phyloP scores from a whole-genome alignment of 2,113 vertebrate species.

The Amazona guildingii region DNA sequence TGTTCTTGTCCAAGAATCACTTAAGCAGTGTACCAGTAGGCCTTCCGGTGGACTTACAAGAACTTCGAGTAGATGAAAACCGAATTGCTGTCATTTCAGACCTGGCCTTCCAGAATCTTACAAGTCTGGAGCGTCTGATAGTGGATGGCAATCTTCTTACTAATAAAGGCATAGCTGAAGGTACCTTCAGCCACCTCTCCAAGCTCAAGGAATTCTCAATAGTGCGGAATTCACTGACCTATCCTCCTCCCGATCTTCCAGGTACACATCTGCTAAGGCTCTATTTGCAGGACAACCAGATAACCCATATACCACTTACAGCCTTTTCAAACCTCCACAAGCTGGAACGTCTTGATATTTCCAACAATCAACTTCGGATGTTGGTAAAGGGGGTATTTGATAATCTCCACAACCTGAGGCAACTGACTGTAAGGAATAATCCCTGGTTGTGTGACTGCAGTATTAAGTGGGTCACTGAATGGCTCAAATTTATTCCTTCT shows the following conservation, averaged over 20 bases:
- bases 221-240: slow-evolving; percentile 91
- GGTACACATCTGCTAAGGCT: slow-evolving; percentile 87
- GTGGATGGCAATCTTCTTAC: slow-evolving; percentile 95
- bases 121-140: slow-evolving; percentile 89
- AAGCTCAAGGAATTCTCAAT: slow-evolving; percentile 93
- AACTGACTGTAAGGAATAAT: slow-evolving; percentile 92
- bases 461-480: slow-evolving; percentile 96
- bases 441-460: slow-evolving; percentile 94
- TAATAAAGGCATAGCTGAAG: slow-evolving; percentile 90
- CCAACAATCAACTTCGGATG: slow-evolving; percentile 89
- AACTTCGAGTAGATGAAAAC: slow-evolving; percentile 95
- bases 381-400: slow-evolving; percentile 92
- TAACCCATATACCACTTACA: slow-evolving; percentile 87
- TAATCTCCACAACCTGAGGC: slow-evolving; percentile 85
- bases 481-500: slow-evolving; percentile 89
- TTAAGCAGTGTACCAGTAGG: slow-evolving; percentile 95
- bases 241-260: slow-evolving; percentile 88
- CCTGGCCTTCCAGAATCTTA: slow-evolving; percentile 95
- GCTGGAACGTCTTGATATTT: slow-evolving; percentile 93
- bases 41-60: slow-evolving; percentile 89
- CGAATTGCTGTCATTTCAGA: slow-evolving; percentile 92
- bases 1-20: slow-evolving; percentile 97
- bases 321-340: slow-evolving; percentile 88
- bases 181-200: slow-evolving; percentile 89
- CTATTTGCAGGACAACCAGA: slow-evolving; percentile 96